Percentiles rank a stretch among this genome's conserved stretches.
Conservation (phyloP, 2,113 vertebrate genomes). For the Thermophis baileyi region DNA sequence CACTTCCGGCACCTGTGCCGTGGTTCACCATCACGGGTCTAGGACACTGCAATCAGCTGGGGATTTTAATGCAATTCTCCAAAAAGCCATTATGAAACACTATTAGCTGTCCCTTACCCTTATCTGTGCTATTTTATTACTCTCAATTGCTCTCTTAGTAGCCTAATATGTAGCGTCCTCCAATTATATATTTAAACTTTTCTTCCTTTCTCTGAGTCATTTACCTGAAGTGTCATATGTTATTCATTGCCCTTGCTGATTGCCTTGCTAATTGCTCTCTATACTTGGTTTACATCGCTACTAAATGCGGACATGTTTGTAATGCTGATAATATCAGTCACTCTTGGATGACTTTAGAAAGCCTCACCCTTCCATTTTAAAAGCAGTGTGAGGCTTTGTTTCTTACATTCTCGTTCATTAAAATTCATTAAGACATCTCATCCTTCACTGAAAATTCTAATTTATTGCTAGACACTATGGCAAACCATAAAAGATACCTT, state of each 20-base stretch:
- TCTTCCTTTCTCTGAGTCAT: background rate
- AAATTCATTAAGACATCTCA: background rate
- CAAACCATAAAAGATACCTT: conserved; percentile 1
- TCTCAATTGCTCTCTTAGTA: background rate
- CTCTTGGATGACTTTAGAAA: conserved; percentile 6
- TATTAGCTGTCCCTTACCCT: background rate
- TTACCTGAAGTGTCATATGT: background rate
- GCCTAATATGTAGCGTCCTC: background rate
- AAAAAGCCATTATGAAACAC: background rate
- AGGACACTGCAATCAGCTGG: background rate
- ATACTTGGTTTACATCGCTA: background rate
- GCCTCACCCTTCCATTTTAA: background rate
- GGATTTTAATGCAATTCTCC: background rate
- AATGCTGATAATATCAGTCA: background rate
- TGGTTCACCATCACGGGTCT: too few relatives aligned
- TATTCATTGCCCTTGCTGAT: background rate
- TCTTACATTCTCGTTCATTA: conserved; percentile 25
- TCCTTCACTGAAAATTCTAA: conserved; percentile 11
- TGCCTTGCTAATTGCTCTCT: conserved; percentile 1
- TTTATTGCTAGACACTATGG: background rate
- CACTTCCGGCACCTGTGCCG: too few relatives aligned
- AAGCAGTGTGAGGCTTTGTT: conserved; percentile 2
- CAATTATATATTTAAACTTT: background rate
- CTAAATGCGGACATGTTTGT: conserved; percentile 1
- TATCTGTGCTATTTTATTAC: background rate